Percentiles rank a stretch among this genome's conserved stretches.
Evolutionary conservation across 2,888 invertebrate genomes (phyloP).

Genomic region (Lasioglossum malachurum): DNA sequence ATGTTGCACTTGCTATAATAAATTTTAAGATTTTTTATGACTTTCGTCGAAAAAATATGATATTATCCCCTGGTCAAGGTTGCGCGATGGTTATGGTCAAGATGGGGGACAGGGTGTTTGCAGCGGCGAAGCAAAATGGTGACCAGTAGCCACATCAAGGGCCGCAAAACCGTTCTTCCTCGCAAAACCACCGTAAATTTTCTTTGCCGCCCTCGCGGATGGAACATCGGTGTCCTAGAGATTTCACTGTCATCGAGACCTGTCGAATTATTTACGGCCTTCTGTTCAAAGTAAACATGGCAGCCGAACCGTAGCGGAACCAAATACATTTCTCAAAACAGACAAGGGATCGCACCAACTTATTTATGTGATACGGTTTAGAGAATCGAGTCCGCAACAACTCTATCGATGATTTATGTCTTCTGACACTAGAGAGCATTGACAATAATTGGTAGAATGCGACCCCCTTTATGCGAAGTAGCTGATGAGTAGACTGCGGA

Average conservation of each 20-base stretch:
- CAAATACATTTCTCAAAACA: neutral
- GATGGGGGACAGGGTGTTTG: conserved; percentile 25
- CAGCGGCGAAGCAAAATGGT: conserved; percentile 42
- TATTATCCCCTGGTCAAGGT: conserved; percentile 58
- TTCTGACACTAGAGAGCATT: neutral
- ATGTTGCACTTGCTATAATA: too few species aligned
- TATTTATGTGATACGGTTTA: conserved; percentile 10
- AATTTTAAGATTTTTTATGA: conserved; percentile 22
- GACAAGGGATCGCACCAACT: neutral
- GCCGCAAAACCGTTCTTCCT: conserved; percentile 71
- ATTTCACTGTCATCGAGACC: conserved; percentile 59
- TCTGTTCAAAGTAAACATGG: conserved; percentile 24
- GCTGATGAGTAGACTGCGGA: neutral
- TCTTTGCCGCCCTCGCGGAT: conserved; percentile 39
- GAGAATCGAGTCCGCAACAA: neutral
- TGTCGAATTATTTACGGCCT: conserved; percentile 73
- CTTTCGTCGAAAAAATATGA: conserved; percentile 16
- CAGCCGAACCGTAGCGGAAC: conserved; percentile 27
- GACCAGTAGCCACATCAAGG: conserved; percentile 73
- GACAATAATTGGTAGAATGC: neutral
- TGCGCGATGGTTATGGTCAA: conserved; percentile 40
- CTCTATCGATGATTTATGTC: conserved; percentile 1
- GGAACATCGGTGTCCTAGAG: conserved; percentile 10
- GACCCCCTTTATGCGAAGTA: neutral
- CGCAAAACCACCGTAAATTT: conserved; percentile 78